Base-by-base conservation (phyloP, 2,797 vertebrate genomes). In the Australoheros facetus region DNA sequence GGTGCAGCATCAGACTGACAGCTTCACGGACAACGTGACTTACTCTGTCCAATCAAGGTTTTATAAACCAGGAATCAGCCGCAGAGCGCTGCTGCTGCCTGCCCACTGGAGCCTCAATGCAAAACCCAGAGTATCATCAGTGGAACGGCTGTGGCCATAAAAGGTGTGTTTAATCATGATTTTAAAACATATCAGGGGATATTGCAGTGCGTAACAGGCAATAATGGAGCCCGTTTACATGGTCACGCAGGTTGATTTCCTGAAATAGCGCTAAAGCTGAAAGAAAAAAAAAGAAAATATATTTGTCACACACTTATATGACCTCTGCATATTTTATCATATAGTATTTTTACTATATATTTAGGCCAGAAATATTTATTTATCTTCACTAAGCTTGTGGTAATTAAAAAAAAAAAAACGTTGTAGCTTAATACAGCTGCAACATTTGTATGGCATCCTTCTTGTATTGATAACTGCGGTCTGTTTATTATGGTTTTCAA, bases 1-100 rank as follows among this genome's bases (percentile, higher is more conserved):
- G 94, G 95, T 95, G 95, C 94, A 91, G 94, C 91, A 93, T 87
- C 82, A 88, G 85, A 84, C 90, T 92, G 94, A 94, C 94, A 92
- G 94, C 87, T 92, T 59, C 88, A 42, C 88, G 84, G 78, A 80
- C 91, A 93, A 95, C 94, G 95, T 96, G 94, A 95, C 93, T 87
- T 6, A 1, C 78, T 85, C 85, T 21, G 91, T 84, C 95, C 95
- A 95, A 96, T 95, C 93, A 88, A 9, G 82, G 75, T 19, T 70
- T 48, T 26, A 42, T 53, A 60, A 73, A 77, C 17, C 85, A 77
- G 79, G 86, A 88, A 62, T 37, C 51, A 91, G 83, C 87, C 85
- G 87, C 93, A 88, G 86, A 84, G 82, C 82, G 69, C 80, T 59
- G 85, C 81, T 32, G 76, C 79, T 69, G 79, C 66, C 48, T 71